A percentile compares a stretch with the other conserved stretches of the same genome.
These are phyloP conservation scores for Chrysina gloriosa DNA, from an alignment of 2,888 invertebrate species.

Conservation along the genomic window DNA sequence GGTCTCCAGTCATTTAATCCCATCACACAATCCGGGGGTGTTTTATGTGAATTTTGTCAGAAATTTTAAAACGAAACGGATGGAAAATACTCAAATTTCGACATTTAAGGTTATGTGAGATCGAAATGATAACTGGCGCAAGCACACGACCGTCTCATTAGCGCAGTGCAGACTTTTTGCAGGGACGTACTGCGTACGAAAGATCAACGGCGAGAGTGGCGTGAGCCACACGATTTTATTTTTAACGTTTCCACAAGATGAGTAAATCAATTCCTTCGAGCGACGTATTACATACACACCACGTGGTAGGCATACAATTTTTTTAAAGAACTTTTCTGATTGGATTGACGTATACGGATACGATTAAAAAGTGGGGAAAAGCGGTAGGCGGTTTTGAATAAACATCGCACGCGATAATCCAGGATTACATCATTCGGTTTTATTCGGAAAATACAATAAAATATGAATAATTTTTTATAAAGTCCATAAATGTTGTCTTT, in stretches of 20 bases:
- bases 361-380: neutral
- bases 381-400: neutral
- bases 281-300: no score
- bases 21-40: conserved; percentile 69
- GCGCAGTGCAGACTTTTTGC: conserved; percentile 32
- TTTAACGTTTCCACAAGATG: conserved; percentile 13
- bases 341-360: neutral
- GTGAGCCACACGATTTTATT: conserved; percentile 29
- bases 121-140: conserved; percentile 41
- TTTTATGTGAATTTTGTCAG: neutral
- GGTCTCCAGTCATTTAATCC: conserved; percentile 90
- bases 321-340: conserved; percentile 7
- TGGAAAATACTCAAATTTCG: neutral
- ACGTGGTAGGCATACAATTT: conserved; percentile 14
- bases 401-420: no score
- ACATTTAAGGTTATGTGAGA: conserved; percentile 39
- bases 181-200: conserved; percentile 24
- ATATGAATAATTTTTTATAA: no score
- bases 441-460: no score
- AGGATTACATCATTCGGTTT: no score
- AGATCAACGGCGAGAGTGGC: conserved; percentile 6
- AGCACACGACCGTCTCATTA: conserved; percentile 39
- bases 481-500: no score
- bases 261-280: neutral
- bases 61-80: neutral